A percentile compares a stretch with the other conserved stretches of the same genome.
Conservation (phyloP, 2,797 vertebrate genomes). For the Gadopsis marmoratus region DNA sequence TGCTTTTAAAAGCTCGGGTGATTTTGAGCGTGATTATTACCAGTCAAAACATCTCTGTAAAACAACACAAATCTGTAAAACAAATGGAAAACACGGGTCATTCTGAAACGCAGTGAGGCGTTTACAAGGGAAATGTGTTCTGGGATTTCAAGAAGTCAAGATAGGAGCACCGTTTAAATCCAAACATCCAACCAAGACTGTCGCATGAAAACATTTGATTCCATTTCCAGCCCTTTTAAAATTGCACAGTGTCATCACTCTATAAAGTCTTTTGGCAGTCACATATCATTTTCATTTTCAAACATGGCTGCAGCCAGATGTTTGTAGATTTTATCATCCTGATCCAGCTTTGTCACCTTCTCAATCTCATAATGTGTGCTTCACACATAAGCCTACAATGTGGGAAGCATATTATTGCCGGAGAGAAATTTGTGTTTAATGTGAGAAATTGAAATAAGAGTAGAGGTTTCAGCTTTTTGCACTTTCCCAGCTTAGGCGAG, state of each 20-base stretch:
- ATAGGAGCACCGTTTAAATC: slow-evolving; percentile 36
- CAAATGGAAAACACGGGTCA: slow-evolving; percentile 57
- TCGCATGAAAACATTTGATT: slow-evolving; percentile 31
- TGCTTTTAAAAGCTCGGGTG: slow-evolving; percentile 65
- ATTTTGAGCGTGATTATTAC: slow-evolving; percentile 59
- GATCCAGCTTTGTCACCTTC: slow-evolving; percentile 45
- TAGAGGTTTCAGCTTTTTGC: slow-evolving; percentile 24
- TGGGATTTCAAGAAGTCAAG: slow-evolving; percentile 51
- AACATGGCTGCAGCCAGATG: slow-evolving; percentile 53
- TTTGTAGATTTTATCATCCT: slow-evolving; percentile 43
- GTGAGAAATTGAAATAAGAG: slow-evolving; percentile 20
- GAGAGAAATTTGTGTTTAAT: slow-evolving; percentile 2
- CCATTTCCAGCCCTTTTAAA: slow-evolving; percentile 32
- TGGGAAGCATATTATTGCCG: slow-evolving; percentile 12
- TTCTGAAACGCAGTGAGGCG: slow-evolving; percentile 20
- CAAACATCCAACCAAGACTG: slow-evolving; percentile 13
- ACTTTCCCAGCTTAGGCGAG: slow-evolving; percentile 13
- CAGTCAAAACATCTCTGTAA: slow-evolving; percentile 57
- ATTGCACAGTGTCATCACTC: slow-evolving; percentile 34
- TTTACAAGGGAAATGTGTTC: slow-evolving; percentile 53
- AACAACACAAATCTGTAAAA: slow-evolving; percentile 22
- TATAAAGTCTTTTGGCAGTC: slow-evolving; percentile 37
- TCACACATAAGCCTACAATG: slow-evolving; percentile 13
- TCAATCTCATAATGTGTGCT: slow-evolving; percentile 34
- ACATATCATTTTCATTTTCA: slow-evolving; percentile 33